phyloP scores from a whole-genome alignment of 2,888 invertebrate genomes.

The Noctua fimbriata region DNA sequence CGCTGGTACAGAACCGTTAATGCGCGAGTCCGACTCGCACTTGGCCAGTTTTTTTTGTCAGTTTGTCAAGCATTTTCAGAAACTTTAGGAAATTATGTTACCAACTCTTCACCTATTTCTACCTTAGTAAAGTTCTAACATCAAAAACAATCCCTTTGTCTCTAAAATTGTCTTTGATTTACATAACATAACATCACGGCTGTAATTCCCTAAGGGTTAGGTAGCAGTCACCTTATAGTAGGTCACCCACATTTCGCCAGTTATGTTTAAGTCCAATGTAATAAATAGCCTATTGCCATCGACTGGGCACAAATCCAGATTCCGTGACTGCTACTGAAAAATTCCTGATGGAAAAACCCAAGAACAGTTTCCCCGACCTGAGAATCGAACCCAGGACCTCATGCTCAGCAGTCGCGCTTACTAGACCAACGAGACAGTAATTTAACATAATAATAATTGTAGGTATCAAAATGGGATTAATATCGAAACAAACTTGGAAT shows the following conservation, averaged over 20 bases:
- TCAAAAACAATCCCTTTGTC: not conserved
- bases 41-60: too few species aligned
- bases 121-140: not conserved
- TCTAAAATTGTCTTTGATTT: not conserved
- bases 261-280: not conserved
- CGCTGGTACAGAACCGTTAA: too few species aligned
- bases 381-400: too few species aligned
- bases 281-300: not conserved
- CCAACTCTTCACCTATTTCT: not conserved
- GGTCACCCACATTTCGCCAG: not conserved
- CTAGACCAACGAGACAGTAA: not conserved
- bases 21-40: too few species aligned
- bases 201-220: too few species aligned
- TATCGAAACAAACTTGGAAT: conserved; percentile 33
- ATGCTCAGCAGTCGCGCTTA: too few species aligned
- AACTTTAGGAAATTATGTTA: not conserved
- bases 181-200: too few species aligned
- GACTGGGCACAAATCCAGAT: not conserved
- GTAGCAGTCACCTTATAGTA: too few species aligned
- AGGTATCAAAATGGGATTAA: not conserved
- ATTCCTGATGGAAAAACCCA: too few species aligned
- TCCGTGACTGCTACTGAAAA: too few species aligned
- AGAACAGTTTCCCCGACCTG: too few species aligned
- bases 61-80: not conserved
- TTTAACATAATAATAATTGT: not conserved